Evolutionary conservation across 2,888 invertebrate species (phyloP).

Genomic region (Alsophila aescularia): DNA sequence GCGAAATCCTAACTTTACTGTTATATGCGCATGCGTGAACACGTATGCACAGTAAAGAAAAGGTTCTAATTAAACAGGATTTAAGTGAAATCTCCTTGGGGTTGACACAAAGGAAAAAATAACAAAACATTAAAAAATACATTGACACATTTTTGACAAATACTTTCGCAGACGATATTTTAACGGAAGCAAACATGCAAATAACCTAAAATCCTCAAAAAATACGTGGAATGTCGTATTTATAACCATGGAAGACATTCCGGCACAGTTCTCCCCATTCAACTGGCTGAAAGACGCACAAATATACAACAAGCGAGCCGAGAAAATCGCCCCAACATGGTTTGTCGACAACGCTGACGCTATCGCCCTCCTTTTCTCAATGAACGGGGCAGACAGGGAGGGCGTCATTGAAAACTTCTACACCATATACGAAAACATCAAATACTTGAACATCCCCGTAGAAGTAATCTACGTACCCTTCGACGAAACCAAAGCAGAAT

Average conservation of each 20-base stretch:
- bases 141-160: too few relatives aligned
- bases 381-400: conserved; percentile 58
- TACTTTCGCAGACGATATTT: too few relatives aligned
- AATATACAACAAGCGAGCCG: conserved; percentile 48
- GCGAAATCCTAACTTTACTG: too few relatives aligned
- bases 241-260: neutral
- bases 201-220: too few relatives aligned
- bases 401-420: conserved; percentile 65
- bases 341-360: conserved; percentile 59
- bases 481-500: conserved; percentile 59
- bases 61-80: too few relatives aligned
- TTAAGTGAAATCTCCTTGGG: too few relatives aligned
- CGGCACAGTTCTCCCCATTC: neutral
- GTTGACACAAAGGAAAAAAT: too few relatives aligned
- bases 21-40: too few relatives aligned
- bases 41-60: too few relatives aligned
- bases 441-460: conserved; percentile 62
- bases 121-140: too few relatives aligned
- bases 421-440: conserved; percentile 66
- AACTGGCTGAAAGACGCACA: conserved; percentile 15
- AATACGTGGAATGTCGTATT: neutral
- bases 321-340: conserved; percentile 53
- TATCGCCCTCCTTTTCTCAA: conserved; percentile 63
- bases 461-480: conserved; percentile 72
- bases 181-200: neutral